Conservation (phyloP, 2,113 vertebrate genomes). For the Ammodytes marinus region DNA sequence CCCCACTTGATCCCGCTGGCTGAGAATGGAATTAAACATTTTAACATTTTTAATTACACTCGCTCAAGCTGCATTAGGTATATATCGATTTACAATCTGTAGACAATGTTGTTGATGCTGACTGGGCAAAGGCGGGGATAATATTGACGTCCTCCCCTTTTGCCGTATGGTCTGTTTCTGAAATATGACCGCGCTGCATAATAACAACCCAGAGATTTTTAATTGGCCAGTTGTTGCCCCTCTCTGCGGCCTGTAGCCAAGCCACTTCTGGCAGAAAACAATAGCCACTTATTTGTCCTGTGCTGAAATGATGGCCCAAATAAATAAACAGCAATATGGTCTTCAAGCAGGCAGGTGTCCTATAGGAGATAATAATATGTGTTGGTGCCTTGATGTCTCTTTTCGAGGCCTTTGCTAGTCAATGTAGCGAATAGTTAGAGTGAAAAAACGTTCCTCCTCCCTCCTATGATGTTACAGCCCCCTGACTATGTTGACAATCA, state of each 20-base stretch:
- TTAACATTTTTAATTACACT: constrained; percentile 74
- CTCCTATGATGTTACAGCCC: constrained; percentile 42
- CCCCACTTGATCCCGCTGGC: constrained; percentile 52
- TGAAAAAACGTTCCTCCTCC: constrained; percentile 16
- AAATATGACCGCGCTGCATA: constrained; percentile 61
- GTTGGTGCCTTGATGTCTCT: constrained; percentile 30
- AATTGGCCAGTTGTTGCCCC: constrained; percentile 63
- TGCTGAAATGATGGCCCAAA: constrained; percentile 28
- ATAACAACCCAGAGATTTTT: constrained; percentile 56
- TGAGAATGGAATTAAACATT: constrained; percentile 67
- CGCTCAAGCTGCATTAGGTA: constrained; percentile 71
- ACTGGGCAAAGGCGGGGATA: constrained; percentile 52
- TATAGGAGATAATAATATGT: constrained; percentile 22
- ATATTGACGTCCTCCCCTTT: constrained; percentile 68
- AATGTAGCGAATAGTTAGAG: constrained; percentile 23
- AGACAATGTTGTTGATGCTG: constrained; percentile 73
- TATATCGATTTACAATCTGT: constrained; percentile 74
- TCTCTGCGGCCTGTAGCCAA: constrained; percentile 34
- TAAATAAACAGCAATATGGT: constrained; percentile 41
- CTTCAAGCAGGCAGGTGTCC: constrained; percentile 38
- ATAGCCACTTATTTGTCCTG: constrained; percentile 10
- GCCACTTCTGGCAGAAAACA: constrained; percentile 38
- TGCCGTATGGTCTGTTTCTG: constrained; percentile 30
- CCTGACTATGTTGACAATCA: constrained; percentile 72
- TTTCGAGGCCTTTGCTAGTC: constrained; percentile 24